Evolutionary conservation across 2,113 vertebrate species (phyloP), one percentile per base, ranked within the genome.

Genomic region (Xiphophorus hellerii): DNA sequence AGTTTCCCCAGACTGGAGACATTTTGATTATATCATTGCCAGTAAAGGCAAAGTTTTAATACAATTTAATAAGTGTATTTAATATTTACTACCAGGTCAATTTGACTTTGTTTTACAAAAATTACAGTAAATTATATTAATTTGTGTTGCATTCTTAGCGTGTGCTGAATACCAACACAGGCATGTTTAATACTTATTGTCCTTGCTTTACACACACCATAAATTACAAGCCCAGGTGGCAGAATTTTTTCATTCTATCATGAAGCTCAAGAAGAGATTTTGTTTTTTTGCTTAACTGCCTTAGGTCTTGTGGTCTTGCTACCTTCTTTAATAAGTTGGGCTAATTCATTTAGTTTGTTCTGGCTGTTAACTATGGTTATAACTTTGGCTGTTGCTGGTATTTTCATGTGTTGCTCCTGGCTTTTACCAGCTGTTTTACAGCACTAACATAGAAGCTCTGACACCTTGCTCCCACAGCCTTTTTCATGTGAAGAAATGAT

Each of bases 281-380:
- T 71, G 63, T 76, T 81, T 80, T 69, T 68, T 76, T 48, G 62
- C 83, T 89, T 51, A 88, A 80, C 39, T 12, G 65, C 66, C 79
- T 84, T 69, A 76, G 71, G 68, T 83, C 81, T 51, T 22, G 61
- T 72, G 81, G 70, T 73, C 74, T 83, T 75, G 78, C 79, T 88
- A 14, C 66, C 73, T 77, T 13, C 71, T 84, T 83, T 86, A 90
- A 87, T 85, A 66, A 85, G 60, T 60, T 30, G 39, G 73, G 68
- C 31, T 77, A 73, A 84, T 83, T 87, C 71, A 30, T 70, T 80
- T 73, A 42, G 73, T 62, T 68, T 58, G 72, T 63, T 35, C 71
- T 54, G 66, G 54, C 75, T 33, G 69, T 84, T 76, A 28, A 44
- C 68, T 73, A 66, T n/a, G 71, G 67, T 80, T 87, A 73, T 68